phyloP scores from a whole-genome alignment of 2,888 invertebrate species.

The Lasioglossum villosulum region DNA sequence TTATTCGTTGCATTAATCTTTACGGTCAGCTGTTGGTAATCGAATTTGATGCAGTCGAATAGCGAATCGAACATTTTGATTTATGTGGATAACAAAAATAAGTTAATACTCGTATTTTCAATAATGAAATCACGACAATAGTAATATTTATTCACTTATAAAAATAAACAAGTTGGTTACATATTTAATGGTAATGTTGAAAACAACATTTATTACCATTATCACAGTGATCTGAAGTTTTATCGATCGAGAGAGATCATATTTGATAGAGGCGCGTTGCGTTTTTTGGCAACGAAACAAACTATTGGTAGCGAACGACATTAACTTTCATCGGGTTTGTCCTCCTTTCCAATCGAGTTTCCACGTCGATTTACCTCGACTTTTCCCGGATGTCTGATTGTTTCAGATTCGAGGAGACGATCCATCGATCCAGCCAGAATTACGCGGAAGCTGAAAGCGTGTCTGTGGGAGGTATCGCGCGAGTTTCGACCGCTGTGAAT shows the following conservation, averaged over 20 bases:
- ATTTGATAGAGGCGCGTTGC: no score
- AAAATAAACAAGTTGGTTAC: no score
- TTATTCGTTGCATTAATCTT: not conserved
- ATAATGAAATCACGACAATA: no score
- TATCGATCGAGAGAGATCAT: no score
- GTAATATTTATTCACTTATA: no score
- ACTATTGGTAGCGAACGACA: no score
- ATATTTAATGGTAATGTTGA: no score
- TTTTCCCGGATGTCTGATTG: not conserved
- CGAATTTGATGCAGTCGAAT: not conserved
- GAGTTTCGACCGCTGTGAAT: conserved; percentile 86
- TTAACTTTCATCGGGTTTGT: not conserved
- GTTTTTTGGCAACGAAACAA: no score
- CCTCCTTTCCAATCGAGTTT: not conserved
- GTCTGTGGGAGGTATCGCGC: conserved; percentile 90
- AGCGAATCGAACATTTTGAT: not conserved
- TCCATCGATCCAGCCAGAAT: conserved; percentile 86
- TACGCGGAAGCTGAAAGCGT: conserved; percentile 83
- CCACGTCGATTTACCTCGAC: not conserved
- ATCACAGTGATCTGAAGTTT: no score
- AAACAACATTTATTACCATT: no score
- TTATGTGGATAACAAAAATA: no score
- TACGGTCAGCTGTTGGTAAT: not conserved
- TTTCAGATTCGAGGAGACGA: conserved; percentile 88
- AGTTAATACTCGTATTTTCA: no score